Conservation (phyloP, 1,140 invertebrate species). For the Chionoecetes opilio region DNA sequence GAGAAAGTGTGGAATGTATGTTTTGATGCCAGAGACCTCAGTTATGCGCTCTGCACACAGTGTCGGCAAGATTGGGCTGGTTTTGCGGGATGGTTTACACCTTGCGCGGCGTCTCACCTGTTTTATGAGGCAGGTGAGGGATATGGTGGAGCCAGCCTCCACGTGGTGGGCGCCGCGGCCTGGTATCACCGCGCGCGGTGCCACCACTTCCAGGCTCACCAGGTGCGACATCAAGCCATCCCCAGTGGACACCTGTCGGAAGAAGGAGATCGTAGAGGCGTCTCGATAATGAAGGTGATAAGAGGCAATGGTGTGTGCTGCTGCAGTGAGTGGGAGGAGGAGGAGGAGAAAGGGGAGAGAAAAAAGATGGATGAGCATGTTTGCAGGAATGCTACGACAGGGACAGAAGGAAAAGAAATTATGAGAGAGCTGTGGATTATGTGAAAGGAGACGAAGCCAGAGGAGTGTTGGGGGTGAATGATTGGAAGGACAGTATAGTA, state of each 20-base stretch:
- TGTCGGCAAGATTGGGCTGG: too few relatives aligned
- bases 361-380: too few relatives aligned
- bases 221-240: slow-evolving; percentile 93
- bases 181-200: slow-evolving; percentile 93
- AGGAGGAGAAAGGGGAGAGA: neutral
- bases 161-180: slow-evolving; percentile 93
- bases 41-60: too few relatives aligned
- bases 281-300: neutral
- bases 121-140: slow-evolving; percentile 95
- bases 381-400: too few relatives aligned
- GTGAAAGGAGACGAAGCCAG: neutral
- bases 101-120: slow-evolving; percentile 86
- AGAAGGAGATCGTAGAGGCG: neutral
- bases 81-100: too few relatives aligned
- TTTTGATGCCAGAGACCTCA: too few relatives aligned
- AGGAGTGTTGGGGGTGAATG: neutral
- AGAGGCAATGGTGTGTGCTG: neutral
- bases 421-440: too few relatives aligned
- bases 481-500: too few relatives aligned
- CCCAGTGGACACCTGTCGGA: slow-evolving; percentile 91
- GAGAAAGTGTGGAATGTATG: too few relatives aligned
- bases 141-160: slow-evolving; percentile 93
- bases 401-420: neutral
- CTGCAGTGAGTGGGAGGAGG: too few relatives aligned
- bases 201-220: slow-evolving; percentile 93